These are phyloP conservation scores for Coenonympha glycerion DNA, from an alignment of 2,888 invertebrate species.

Conservation along the genomic window DNA sequence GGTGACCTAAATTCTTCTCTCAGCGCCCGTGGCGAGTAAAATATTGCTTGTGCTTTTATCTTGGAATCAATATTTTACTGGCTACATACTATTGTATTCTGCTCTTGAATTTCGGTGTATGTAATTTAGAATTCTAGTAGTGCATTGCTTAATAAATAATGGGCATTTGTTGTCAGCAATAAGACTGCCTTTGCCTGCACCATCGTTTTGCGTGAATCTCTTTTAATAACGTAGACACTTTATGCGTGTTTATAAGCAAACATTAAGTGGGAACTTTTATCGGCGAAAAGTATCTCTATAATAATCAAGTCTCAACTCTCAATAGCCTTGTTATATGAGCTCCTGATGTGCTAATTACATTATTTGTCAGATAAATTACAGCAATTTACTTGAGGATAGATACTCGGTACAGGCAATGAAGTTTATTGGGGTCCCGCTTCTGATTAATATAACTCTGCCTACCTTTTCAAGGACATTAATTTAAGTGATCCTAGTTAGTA, in stretches of 20 bases:
- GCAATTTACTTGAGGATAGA: conserved; percentile 12
- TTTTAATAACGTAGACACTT: too few relatives aligned
- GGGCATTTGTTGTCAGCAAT: too few relatives aligned
- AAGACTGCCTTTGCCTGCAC: too few relatives aligned
- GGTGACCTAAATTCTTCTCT: conserved; percentile 20
- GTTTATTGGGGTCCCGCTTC: conserved; percentile 9
- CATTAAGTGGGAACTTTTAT: background rate
- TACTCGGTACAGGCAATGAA: background rate
- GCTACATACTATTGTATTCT: background rate
- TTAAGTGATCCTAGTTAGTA: too few relatives aligned
- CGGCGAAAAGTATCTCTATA: background rate
- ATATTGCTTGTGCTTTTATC: conserved; percentile 6
- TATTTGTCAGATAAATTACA: conserved; percentile 15
- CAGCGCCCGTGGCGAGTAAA: conserved; percentile 7
- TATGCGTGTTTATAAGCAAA: too few relatives aligned
- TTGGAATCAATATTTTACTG: conserved; percentile 6
- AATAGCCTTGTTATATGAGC: conserved; percentile 9
- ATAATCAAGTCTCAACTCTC: conserved; percentile 1
- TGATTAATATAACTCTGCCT: conserved; percentile 4
- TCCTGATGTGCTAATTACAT: conserved; percentile 20
- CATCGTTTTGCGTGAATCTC: too few relatives aligned
- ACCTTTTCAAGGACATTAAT: background rate
- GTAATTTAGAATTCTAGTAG: too few relatives aligned
- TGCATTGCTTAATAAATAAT: too few relatives aligned
- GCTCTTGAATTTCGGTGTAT: background rate